These are phyloP conservation scores for Galagoides demidoff DNA, from an alignment of 2,797 vertebrate species.

Conservation along the genomic window DNA sequence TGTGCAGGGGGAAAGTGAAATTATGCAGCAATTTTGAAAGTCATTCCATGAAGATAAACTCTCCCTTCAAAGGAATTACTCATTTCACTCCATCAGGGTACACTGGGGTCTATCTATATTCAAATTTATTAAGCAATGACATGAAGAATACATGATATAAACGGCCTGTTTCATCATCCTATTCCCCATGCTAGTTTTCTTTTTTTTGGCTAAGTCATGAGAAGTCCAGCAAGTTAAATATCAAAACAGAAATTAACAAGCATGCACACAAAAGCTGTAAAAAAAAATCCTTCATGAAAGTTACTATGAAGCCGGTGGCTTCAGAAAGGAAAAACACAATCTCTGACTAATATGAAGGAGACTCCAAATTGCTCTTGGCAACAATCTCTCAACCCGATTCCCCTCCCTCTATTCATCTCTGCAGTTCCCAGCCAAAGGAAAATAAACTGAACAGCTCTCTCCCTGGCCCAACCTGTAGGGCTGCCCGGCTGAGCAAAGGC, in stretches of 20 bases:
- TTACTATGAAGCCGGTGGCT: constrained; percentile 65
- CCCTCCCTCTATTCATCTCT: constrained; percentile 95
- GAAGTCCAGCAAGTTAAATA: constrained; percentile 71
- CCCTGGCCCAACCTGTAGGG: constrained; percentile 88
- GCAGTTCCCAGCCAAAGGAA: constrained; percentile 84
- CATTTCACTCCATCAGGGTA: background rate
- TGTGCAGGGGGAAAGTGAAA: background rate
- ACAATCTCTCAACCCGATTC: constrained; percentile 83
- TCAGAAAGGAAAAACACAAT: constrained; percentile 83
- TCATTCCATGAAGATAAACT: constrained; percentile 44
- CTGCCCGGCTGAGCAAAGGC: constrained; percentile 63
- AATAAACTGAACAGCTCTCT: constrained; percentile 87
- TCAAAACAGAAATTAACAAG: constrained; percentile 65
- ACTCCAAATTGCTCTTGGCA: constrained; percentile 88
- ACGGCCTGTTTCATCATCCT: background rate
- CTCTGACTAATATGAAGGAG: constrained; percentile 87
- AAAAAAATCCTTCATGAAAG: constrained; percentile 47
- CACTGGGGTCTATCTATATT: constrained; percentile 1
- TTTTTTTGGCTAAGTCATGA: constrained; percentile 68
- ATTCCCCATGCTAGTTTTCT: background rate
- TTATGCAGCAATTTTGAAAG: constrained; percentile 31
- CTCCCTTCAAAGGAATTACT: constrained; percentile 64
- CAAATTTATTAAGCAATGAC: constrained; percentile 58
- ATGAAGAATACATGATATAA: constrained; percentile 10
- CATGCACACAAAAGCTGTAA: background rate